phyloP scores from a whole-genome alignment of 2,113 vertebrate species.

The Carlito syrichta region DNA sequence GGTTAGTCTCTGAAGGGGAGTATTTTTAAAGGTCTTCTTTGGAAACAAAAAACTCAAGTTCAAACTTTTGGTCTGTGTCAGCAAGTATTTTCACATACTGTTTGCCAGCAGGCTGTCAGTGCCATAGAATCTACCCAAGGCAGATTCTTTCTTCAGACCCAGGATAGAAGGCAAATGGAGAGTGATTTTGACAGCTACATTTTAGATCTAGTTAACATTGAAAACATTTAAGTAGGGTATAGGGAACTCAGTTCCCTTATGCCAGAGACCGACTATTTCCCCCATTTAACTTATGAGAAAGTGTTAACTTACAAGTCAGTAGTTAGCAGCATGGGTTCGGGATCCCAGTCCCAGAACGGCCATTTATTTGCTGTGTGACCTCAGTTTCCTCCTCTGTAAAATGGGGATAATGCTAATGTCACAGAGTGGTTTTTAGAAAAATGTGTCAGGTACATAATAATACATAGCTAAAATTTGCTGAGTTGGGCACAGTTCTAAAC shows the following conservation, averaged over 20 bases:
- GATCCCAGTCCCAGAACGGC: neutral
- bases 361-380: neutral
- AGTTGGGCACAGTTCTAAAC: neutral
- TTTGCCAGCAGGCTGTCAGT: neutral
- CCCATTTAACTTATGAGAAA: neutral
- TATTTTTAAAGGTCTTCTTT: conserved; percentile 55
- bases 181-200: neutral
- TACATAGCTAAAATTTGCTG: neutral
- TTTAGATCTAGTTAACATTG: neutral
- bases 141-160: neutral
- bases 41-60: conserved; percentile 46
- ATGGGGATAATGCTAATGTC: neutral
- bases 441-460: neutral
- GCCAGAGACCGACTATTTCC: neutral
- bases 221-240: neutral
- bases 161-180: neutral
- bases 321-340: neutral
- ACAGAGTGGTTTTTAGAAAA: neutral
- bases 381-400: neutral
- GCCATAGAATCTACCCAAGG: neutral
- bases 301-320: neutral
- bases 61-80: conserved; percentile 38
- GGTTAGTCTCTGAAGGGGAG: conserved; percentile 47
- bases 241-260: neutral
- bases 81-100: neutral